Conservation (phyloP, 2,888 invertebrate genomes). For the Nemurella pictetii region DNA sequence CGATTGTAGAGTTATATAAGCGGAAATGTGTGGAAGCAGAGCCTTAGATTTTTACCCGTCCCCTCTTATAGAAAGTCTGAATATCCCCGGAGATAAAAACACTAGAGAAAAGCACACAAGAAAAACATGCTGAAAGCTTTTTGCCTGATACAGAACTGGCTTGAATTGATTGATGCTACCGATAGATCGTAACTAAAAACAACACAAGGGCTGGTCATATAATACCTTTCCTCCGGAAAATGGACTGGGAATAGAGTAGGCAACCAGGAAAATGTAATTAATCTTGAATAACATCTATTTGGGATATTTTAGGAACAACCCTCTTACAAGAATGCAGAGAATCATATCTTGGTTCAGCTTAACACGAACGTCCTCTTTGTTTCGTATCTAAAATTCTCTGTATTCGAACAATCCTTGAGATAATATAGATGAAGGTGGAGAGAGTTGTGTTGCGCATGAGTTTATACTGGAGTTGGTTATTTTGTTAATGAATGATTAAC, state of each 20-base stretch:
- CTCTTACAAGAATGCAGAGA: too few relatives aligned
- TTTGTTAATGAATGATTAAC: too few relatives aligned
- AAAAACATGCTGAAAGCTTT: not conserved
- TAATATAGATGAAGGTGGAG: too few relatives aligned
- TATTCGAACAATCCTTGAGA: too few relatives aligned
- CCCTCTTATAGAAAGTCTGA: not conserved
- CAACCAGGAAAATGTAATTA: not conserved
- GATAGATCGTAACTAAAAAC: not conserved
- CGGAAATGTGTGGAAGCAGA: too few relatives aligned
- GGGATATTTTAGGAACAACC: not conserved
- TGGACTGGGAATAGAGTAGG: not conserved
- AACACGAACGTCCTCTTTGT: too few relatives aligned
- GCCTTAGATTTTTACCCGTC: too few relatives aligned
- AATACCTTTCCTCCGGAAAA: not conserved
- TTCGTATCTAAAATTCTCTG: too few relatives aligned
- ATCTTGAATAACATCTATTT: not conserved
- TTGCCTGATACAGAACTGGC: not conserved
- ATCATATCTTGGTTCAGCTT: too few relatives aligned
- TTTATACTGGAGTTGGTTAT: too few relatives aligned
- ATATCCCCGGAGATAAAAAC: not conserved
- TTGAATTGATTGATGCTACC: not conserved
- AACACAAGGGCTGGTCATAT: not conserved
- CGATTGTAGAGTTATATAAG: too few relatives aligned
- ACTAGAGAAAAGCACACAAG: not conserved
- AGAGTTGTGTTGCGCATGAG: too few relatives aligned